A percentile compares a stretch with the other conserved stretches of the same genome.
phyloP scores from a whole-genome alignment of 2,888 invertebrate species.

The Epinotia demarniana region DNA sequence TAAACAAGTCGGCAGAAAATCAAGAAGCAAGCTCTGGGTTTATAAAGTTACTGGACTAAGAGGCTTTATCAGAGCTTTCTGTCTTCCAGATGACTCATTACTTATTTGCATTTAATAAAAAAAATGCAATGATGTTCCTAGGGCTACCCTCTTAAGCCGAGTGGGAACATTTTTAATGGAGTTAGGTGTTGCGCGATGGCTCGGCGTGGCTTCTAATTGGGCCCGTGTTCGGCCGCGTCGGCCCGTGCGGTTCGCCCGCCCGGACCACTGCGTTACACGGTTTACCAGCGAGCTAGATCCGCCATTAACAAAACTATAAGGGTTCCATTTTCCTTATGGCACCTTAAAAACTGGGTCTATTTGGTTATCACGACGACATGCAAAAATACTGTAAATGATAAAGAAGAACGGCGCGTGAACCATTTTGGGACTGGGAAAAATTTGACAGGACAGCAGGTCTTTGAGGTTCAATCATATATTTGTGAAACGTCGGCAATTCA shows the following conservation, averaged over 20 bases:
- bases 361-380: background rate
- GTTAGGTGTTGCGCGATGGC: constrained; percentile 52
- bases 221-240: constrained; percentile 70
- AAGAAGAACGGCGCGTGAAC: too few species aligned
- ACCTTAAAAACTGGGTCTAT: background rate
- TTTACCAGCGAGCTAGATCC: constrained; percentile 4
- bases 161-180: constrained; percentile 47
- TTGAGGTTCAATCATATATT: too few species aligned
- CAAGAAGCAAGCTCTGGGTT: too few species aligned
- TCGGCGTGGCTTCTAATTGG: constrained; percentile 71
- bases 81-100: too few species aligned
- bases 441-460: background rate
- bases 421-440: background rate
- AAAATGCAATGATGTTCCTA: constrained; percentile 8
- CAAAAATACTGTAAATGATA: too few species aligned
- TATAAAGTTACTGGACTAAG: too few species aligned
- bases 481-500: too few species aligned
- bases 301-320: background rate
- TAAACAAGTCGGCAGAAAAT: too few species aligned
- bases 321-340: background rate
- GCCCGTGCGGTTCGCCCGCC: constrained; percentile 55
- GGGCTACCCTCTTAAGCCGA: constrained; percentile 45
- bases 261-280: constrained; percentile 38
- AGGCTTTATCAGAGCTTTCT: too few species aligned
- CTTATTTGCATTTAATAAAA: background rate